A percentile compares a stretch with the other conserved stretches of the same genome.
Conservation (phyloP, 2,888 invertebrate species). For the Linyphia triangularis region DNA sequence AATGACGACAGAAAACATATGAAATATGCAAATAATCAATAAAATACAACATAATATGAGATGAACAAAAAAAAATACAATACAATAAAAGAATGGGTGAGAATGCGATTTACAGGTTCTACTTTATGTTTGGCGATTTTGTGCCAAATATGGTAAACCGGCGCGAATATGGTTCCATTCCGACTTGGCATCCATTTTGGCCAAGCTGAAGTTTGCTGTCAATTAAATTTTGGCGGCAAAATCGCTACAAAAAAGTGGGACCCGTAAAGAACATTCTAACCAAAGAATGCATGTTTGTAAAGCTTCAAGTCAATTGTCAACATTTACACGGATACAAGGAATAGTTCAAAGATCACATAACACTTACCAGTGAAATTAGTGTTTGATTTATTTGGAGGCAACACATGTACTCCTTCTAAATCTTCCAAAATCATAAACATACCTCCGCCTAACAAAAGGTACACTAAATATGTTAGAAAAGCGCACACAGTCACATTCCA, state of each 20-base stretch:
- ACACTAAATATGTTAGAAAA: not conserved
- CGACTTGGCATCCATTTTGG: too few species aligned
- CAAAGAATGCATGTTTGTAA: too few species aligned
- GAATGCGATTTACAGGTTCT: too few species aligned
- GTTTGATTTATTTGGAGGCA: not conserved
- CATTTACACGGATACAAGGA: not conserved
- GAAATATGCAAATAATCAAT: too few species aligned
- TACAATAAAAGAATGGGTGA: too few species aligned
- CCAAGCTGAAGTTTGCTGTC: not conserved
- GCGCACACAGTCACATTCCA: slow-evolving; percentile 35
- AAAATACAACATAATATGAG: too few species aligned
- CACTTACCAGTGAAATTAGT: slow-evolving; percentile 18
- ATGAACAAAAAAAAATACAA: too few species aligned
- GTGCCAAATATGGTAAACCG: too few species aligned
- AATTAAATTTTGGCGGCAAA: not conserved
- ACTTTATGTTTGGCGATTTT: too few species aligned
- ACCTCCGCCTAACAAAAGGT: slow-evolving; percentile 26
- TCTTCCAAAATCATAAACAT: slow-evolving; percentile 37
- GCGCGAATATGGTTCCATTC: too few species aligned
- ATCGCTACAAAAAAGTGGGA: not conserved
- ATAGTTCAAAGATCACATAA: not conserved
- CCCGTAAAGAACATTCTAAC: not conserved
- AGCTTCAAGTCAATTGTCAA: not conserved
- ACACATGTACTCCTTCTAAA: not conserved
- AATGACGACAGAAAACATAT: too few species aligned